phyloP scores from a whole-genome alignment of 2,888 invertebrate species.

The Drosophila mayaguana region DNA sequence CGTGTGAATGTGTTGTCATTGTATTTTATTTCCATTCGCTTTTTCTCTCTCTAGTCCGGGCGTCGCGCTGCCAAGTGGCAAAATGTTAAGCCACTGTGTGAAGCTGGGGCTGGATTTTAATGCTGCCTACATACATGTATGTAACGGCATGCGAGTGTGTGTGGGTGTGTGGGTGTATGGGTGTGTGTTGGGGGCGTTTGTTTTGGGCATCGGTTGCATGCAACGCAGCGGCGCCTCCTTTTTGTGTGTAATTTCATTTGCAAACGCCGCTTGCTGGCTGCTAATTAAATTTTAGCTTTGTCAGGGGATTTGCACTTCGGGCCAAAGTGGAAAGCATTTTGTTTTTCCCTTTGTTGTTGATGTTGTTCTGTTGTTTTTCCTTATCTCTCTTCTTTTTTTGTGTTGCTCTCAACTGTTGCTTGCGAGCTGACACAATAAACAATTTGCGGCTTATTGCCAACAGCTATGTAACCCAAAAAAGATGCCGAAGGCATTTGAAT shows the following conservation, averaged over 20 bases:
- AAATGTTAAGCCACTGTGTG: slow-evolving; percentile 73
- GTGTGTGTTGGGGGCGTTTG: slow-evolving; percentile 16
- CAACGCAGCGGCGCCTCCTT: slow-evolving; percentile 52
- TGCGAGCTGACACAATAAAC: slow-evolving; percentile 8
- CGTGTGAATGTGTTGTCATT: slow-evolving; percentile 55
- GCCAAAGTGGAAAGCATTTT: slow-evolving; percentile 33
- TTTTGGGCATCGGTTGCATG: slow-evolving; percentile 54
- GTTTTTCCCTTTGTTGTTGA: slow-evolving; percentile 21
- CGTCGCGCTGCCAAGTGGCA: slow-evolving; percentile 69
- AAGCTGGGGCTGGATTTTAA: slow-evolving; percentile 44
- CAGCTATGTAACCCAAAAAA: background rate
- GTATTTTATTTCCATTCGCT: slow-evolving; percentile 67
- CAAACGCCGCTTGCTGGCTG: slow-evolving; percentile 78
- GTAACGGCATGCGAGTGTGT: slow-evolving; percentile 3
- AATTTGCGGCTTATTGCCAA: slow-evolving; percentile 41
- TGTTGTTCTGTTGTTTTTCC: background rate
- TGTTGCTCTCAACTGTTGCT: slow-evolving; percentile 49
- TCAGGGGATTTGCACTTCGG: slow-evolving; percentile 71
- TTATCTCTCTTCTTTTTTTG: background rate
- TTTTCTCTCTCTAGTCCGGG: slow-evolving; percentile 31
- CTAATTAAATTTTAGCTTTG: slow-evolving; percentile 79
- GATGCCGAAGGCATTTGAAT: background rate
- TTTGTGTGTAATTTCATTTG: slow-evolving; percentile 74
- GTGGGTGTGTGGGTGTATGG: slow-evolving; percentile 2
- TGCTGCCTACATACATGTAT: slow-evolving; percentile 19